Evolutionary conservation across 2,888 invertebrate species (phyloP), one percentile per base, ranked within the genome.

Genomic region (Daptonema setosum): DNA sequence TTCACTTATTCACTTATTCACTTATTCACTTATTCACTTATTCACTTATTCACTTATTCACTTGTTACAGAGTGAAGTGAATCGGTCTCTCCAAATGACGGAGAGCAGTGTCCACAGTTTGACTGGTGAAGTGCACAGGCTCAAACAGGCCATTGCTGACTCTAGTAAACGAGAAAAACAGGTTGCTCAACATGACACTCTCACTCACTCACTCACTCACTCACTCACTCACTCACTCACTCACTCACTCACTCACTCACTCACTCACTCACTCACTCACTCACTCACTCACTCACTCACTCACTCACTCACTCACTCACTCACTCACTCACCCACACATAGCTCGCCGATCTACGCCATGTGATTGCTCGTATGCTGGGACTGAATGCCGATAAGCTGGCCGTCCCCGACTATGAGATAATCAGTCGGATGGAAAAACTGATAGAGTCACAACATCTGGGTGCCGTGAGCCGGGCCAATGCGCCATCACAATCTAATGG

Each of bases 391-490:
- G 68, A 68, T 59, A 66, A 68, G 0, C 63, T 72, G 58, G 72
- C 72, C 14, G 68, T 73, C 11, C 71, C 73, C 1, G 72, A 73
- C 61, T 73, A 71, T 56, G 73, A 73, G 61, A 70, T 73, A 59
- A 72, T 73, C 55, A 64, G 70, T 2, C 68, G 73, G 8, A 63
- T 73, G 24, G 72, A 73, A 63, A 71, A 70, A 57, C 65, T 73
- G 26, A 70, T 73, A 57, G 66, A 70, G 43, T 68, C 71, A 20
- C 71, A 71, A 58, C 70, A 72, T 57, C 11, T 41, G 41, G 41
- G 20, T 41, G 41, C 41, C 11, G 11, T 41, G 11, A 20, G 41
- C 41, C 11, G 41, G n/a, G n/a, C n/a, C n/a, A n/a, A n/a, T n/a
- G n/a, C n/a, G n/a, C n/a, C n/a, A n/a, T n/a, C n/a, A n/a, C n/a